phyloP scores from a whole-genome alignment of 2,113 vertebrate genomes.

The Cariama cristata region DNA sequence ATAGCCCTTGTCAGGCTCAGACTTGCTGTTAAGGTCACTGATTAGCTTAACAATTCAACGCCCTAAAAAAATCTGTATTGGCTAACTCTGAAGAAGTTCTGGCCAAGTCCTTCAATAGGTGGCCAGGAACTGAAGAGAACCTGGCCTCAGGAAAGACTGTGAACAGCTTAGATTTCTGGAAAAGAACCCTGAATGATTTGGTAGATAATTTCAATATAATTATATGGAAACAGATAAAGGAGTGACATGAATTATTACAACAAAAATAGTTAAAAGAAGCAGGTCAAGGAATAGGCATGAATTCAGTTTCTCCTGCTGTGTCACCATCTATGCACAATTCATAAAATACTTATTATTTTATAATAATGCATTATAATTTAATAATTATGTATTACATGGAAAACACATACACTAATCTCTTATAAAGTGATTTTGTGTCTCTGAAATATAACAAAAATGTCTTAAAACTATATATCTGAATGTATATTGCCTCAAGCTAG shows the following conservation, averaged over 20 bases:
- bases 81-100: not conserved
- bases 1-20: not conserved
- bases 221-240: not conserved
- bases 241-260: not conserved
- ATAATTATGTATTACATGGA: not conserved
- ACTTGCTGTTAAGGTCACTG: not conserved
- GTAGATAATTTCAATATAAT: not conserved
- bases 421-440: not conserved
- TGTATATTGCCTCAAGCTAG: not conserved
- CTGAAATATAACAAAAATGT: not conserved
- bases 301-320: not conserved
- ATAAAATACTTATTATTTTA: not conserved
- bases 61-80: not conserved
- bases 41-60: not conserved
- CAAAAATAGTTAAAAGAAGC: not conserved
- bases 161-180: not conserved
- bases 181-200: not conserved
- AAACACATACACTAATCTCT: not conserved
- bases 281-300: not conserved
- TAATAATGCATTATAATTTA: not conserved
- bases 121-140: not conserved
- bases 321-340: not conserved
- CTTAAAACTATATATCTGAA: not conserved
- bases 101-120: not conserved
- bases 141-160: not conserved